A percentile compares a stretch with the other conserved stretches of the same genome.
Evolutionary conservation across 2,888 invertebrate genomes (phyloP).

Genomic region (Pegoplata infirma): DNA sequence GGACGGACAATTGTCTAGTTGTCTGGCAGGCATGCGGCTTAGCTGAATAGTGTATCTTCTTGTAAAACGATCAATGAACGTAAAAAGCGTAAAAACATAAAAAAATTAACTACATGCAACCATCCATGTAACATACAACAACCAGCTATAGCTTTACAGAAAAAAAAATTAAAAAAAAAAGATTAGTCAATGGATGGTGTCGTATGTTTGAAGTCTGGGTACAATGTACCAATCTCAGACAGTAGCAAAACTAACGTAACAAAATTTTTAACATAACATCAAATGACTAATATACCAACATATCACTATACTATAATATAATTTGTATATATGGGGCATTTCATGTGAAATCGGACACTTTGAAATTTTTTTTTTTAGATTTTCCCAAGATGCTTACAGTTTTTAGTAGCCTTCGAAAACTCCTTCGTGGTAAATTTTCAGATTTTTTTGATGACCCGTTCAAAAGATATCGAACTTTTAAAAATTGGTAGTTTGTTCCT

Average conservation of each 20-base stretch:
- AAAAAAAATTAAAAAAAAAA: neutral
- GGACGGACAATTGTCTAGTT: neutral
- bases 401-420: no score
- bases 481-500: no score
- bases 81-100: constrained; percentile 27
- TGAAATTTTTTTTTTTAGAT: no score
- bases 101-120: constrained; percentile 33
- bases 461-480: no score
- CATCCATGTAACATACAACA: constrained; percentile 16
- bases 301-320: no score
- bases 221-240: neutral
- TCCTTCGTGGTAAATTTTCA: no score
- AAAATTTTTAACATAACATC: no score
- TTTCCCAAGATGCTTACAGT: no score
- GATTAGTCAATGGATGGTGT: constrained; percentile 6
- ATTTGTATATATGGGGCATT: no score
- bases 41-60: constrained; percentile 27
- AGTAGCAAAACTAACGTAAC: neutral
- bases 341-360: no score
- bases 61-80: constrained; percentile 59
- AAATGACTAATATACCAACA: no score
- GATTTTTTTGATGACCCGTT: no score
- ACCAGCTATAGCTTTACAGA: neutral
- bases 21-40: neutral
- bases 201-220: neutral